Evolutionary conservation across 2,797 vertebrate genomes (phyloP).

Genomic region (Tragelaphus oryx): DNA sequence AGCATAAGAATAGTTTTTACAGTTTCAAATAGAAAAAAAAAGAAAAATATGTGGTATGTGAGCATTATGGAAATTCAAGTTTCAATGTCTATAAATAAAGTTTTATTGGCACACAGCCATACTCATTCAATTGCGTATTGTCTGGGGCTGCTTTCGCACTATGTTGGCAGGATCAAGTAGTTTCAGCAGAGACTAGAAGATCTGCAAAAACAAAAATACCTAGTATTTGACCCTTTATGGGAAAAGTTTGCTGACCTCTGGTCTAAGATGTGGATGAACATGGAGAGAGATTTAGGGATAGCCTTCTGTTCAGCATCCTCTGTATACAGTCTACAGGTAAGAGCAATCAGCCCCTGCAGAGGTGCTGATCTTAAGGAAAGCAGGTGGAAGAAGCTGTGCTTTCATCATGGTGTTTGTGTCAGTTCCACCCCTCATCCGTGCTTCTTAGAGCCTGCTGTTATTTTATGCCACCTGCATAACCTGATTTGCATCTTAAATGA

Average conservation of each 20-base stretch:
- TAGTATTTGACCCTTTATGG: slow-evolving; percentile 14
- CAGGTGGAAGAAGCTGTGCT: neutral
- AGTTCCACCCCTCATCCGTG: slow-evolving; percentile 37
- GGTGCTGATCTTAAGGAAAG: neutral
- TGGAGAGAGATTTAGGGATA: neutral
- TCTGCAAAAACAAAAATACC: neutral
- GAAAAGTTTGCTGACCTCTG: neutral
- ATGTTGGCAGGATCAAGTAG: neutral
- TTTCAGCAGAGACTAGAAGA: slow-evolving; percentile 3
- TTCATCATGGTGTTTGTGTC: slow-evolving; percentile 39
- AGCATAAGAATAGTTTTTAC: neutral
- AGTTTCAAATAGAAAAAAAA: neutral
- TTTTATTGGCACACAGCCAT: slow-evolving; percentile 47
- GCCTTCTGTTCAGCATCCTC: neutral
- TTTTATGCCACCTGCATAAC: slow-evolving; percentile 77
- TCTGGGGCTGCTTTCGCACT: slow-evolving; percentile 18
- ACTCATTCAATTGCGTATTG: neutral
- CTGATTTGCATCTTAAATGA: slow-evolving; percentile 79
- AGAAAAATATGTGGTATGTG: neutral
- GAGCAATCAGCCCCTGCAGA: neutral
- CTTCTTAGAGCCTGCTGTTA: slow-evolving; percentile 58
- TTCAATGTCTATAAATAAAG: slow-evolving; percentile 50
- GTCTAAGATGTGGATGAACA: neutral
- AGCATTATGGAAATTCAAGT: slow-evolving; percentile 27
- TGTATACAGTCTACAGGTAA: neutral